Percentiles rank a stretch among this genome's conserved stretches.
Evolutionary conservation across 1,140 invertebrate genomes (phyloP).

Genomic region (Cecropterus lyciades): DNA sequence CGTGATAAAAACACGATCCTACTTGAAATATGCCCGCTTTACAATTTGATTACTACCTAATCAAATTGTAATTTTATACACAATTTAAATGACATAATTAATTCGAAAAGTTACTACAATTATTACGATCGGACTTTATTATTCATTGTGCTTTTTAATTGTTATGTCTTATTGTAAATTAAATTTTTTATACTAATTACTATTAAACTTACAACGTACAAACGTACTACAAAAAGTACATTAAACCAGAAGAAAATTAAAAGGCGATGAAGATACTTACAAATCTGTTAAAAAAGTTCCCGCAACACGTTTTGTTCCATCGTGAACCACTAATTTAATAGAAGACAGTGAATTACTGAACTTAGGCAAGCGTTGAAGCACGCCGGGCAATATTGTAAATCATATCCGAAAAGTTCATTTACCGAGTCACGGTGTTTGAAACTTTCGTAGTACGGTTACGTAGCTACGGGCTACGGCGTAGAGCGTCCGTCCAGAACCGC

Average conservation of each 20-base stretch:
- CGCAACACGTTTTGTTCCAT: conserved; percentile 20
- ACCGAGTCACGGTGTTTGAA: conserved; percentile 38
- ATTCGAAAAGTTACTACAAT: too few relatives aligned
- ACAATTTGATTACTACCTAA: neutral
- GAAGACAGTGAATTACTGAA: conserved; percentile 17
- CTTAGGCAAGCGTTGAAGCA: conserved; percentile 11
- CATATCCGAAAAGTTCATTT: conserved; percentile 34
- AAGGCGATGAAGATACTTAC: conserved; percentile 17
- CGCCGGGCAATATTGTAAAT: conserved; percentile 21
- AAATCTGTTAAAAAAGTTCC: conserved; percentile 27
- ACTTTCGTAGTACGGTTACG: conserved; percentile 56
- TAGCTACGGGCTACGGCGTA: conserved; percentile 57
- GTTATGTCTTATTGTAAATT: too few relatives aligned
- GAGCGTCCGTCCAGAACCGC: conserved; percentile 67
- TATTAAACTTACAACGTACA: too few relatives aligned
- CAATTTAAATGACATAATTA: too few relatives aligned
- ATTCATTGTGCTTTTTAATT: too few relatives aligned
- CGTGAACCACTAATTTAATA: conserved; percentile 7
- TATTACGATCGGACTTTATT: too few relatives aligned
- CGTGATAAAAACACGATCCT: conserved; percentile 20
- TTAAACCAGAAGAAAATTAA: neutral
- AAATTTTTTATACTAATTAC: too few relatives aligned
- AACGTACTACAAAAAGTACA: neutral
- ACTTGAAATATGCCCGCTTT: conserved; percentile 9
- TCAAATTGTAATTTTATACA: neutral